These are phyloP conservation scores for Orchesellides sinensis DNA, from an alignment of 2,888 invertebrate genomes.

Conservation along the genomic window DNA sequence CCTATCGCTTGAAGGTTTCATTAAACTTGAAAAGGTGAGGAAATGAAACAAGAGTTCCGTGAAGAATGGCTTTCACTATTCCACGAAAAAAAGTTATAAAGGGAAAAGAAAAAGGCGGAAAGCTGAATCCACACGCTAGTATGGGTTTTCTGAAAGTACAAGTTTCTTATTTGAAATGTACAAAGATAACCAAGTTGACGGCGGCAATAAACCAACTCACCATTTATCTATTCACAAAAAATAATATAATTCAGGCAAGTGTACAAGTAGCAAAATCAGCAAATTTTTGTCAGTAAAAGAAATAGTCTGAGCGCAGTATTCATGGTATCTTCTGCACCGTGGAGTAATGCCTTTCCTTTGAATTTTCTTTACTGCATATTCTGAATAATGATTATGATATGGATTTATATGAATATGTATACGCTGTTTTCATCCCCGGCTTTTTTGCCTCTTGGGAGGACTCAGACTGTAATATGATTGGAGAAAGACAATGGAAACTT, in stretches of 20 bases:
- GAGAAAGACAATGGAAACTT: constrained; percentile 59
- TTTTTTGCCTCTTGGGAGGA: constrained; percentile 43
- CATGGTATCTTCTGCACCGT: neutral
- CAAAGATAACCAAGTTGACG: constrained; percentile 43
- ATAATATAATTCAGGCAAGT: constrained; percentile 38
- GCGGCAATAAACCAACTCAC: constrained; percentile 48
- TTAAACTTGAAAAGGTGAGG: constrained; percentile 49
- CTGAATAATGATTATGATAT: constrained; percentile 46
- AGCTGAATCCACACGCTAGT: neutral
- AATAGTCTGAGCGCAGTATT: neutral
- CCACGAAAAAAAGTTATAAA: too few relatives aligned
- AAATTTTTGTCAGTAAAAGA: constrained; percentile 20
- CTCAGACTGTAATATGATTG: constrained; percentile 55
- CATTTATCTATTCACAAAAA: constrained; percentile 38
- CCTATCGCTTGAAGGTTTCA: constrained; percentile 17
- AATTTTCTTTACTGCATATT: constrained; percentile 36
- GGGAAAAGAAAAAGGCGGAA: neutral
- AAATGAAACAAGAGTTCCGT: constrained; percentile 43
- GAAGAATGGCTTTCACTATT: constrained; percentile 37
- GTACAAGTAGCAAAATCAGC: constrained; percentile 49
- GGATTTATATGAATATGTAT: constrained; percentile 20
- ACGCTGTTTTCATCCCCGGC: constrained; percentile 22
- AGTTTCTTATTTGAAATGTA: constrained; percentile 11
- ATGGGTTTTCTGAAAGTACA: neutral
- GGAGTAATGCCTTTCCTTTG: constrained; percentile 34